phyloP scores from a whole-genome alignment of 2,113 vertebrate species.

The Pogonocichla stellata region DNA sequence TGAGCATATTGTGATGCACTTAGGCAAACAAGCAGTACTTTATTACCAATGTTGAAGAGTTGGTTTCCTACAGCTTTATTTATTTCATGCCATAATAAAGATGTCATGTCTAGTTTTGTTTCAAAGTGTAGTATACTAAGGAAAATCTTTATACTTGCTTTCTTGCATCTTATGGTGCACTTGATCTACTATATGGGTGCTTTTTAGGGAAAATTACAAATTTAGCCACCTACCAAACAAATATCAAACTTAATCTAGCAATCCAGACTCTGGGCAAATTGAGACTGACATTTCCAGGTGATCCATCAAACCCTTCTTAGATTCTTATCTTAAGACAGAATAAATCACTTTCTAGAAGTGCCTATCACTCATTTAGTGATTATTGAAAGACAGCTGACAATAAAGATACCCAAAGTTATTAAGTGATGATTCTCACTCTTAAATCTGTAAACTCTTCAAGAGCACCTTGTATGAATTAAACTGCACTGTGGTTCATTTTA shows the following conservation, averaged over 20 bases:
- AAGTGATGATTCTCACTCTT: neutral
- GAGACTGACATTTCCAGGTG: neutral
- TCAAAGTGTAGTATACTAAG: neutral
- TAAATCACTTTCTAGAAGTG: neutral
- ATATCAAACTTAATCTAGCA: neutral
- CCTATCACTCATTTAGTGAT: neutral
- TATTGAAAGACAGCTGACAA: neutral
- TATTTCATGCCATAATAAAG: neutral
- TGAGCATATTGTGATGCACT: fast-evolving
- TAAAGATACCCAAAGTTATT: neutral
- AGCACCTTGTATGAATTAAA: neutral
- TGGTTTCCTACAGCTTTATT: neutral
- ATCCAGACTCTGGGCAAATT: neutral
- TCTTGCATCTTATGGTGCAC: neutral
- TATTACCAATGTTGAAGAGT: neutral
- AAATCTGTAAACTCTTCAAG: neutral
- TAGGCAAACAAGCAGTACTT: neutral
- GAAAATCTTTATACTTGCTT: neutral
- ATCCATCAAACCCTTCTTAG: neutral
- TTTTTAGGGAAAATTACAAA: neutral
- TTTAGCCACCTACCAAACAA: neutral
- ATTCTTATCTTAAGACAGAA: neutral
- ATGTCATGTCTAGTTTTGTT: neutral
- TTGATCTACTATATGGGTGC: neutral
- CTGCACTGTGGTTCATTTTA: neutral